Conservation (phyloP, 2,888 invertebrate species). For the Pseudococcus jackbeardsleyi region DNA sequence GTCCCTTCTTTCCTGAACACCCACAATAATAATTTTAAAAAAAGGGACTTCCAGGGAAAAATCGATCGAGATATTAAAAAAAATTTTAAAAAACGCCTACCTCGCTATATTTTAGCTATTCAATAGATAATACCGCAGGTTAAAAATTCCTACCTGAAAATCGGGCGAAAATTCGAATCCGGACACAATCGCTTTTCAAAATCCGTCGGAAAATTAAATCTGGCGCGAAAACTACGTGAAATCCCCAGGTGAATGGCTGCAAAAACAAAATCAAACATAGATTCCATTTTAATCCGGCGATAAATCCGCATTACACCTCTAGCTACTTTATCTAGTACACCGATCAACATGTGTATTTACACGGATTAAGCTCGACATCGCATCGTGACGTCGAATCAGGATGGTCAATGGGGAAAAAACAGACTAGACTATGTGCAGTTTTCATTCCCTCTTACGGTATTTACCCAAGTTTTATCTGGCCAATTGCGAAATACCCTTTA, state of each 20-base stretch:
- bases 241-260: not conserved
- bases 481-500: not conserved
- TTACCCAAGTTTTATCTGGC: not conserved
- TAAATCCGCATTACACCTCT: not conserved
- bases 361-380: not conserved
- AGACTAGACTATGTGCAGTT: not conserved
- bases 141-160: too few species aligned
- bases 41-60: too few species aligned
- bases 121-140: too few species aligned
- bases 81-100: too few species aligned
- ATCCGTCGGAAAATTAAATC: too few species aligned
- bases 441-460: not conserved
- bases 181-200: too few species aligned
- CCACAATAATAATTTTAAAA: too few species aligned
- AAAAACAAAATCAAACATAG: slow-evolving; percentile 19
- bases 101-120: too few species aligned
- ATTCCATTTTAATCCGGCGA: slow-evolving; percentile 8
- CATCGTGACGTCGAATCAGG: not conserved
- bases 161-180: too few species aligned
- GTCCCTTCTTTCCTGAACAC: too few species aligned
- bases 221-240: not conserved
- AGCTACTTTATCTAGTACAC: not conserved
- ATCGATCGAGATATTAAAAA: too few species aligned
- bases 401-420: slow-evolving; percentile 10
- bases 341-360: slow-evolving; percentile 42